Percentiles rank a stretch among this genome's conserved stretches.
phyloP scores from a whole-genome alignment of 2,113 vertebrate species.

The Aspiorhynchus laticeps region DNA sequence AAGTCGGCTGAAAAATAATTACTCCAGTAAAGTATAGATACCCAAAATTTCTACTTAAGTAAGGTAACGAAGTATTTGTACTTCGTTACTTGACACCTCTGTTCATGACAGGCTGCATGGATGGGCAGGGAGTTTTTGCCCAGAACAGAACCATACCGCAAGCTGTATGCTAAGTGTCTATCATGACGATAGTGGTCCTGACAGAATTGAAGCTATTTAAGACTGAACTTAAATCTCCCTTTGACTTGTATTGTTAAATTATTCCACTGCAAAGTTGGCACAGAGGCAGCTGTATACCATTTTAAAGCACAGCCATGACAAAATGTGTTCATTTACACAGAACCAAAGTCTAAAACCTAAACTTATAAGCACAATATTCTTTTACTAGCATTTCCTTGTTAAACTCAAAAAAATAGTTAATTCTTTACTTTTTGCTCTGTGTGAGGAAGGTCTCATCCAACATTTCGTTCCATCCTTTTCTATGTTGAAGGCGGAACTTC shows the following conservation, averaged over 20 bases:
- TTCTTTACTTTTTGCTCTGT: conserved; percentile 70
- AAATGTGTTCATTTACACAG: neutral
- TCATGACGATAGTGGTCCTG: too few relatives aligned
- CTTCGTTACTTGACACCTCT: too few relatives aligned
- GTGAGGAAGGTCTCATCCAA: conserved; percentile 77
- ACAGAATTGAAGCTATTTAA: too few relatives aligned
- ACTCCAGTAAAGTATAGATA: too few relatives aligned
- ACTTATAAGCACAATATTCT: neutral
- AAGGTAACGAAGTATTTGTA: too few relatives aligned
- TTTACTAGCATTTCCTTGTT: neutral
- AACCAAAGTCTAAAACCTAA: neutral
- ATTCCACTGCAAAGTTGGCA: neutral
- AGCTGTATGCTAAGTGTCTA: too few relatives aligned
- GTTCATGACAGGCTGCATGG: too few relatives aligned
- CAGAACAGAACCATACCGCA: too few relatives aligned
- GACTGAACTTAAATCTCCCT: neutral
- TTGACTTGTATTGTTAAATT: neutral
- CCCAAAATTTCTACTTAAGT: too few relatives aligned
- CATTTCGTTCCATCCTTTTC: conserved; percentile 80
- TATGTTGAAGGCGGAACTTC: conserved; percentile 76
- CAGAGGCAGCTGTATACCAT: neutral
- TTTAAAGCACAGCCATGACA: neutral
- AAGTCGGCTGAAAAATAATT: too few relatives aligned
- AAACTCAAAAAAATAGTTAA: neutral
- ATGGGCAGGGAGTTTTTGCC: too few relatives aligned